Evolutionary conservation across 2,888 invertebrate species (phyloP), one percentile per base, ranked within the genome.

Genomic region (Portevinia maculata): DNA sequence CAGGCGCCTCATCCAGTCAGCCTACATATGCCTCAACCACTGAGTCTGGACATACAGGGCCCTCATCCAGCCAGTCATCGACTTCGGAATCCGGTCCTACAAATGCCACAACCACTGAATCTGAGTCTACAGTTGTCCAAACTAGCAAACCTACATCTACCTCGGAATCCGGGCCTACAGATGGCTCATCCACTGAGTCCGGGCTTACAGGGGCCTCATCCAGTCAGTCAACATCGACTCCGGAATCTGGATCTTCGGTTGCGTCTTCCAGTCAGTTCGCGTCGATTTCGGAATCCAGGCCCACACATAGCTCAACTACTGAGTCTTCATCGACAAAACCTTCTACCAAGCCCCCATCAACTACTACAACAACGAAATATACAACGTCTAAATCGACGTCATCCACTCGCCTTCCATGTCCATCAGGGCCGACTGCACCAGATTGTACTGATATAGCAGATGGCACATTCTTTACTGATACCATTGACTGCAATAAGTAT

Each of bases 401-500:
- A 9, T 19, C 71, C 15, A 15, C 57, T 32, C 0, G 1, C 1
- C 41, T 15, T 1, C 71, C 46, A 3, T 79, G 79, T 24, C 79
- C 79, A n/a, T 6, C 52, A 0, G 21, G 9, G 2, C 71, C 65
- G 5, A 64, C 64, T 1, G 13, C 15, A 1, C 73, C 65, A 0
- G 32, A 73, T 7, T 79, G 79, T 17, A 32, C 13, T 1, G 24
- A 32, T 5, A 5, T 60, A 1, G 0, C 67, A 11, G 41, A 65
- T 13, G 46, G 32, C 1, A 53, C 46, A 8, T 46, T 55, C 21
- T 44, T 52, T 0, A 30, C 28, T 0, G 73, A 79, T 13, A 46
- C 48, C 1, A 55, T 73, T 4, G 79, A 79, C 37, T 79, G 79
- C 17, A 39, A 21, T 1, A 79, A 50, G 7, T 79, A 60, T 13